Evolutionary conservation across 2,113 vertebrate species (phyloP), one percentile per base, ranked within the genome.

Genomic region (Cryptomyrus ogoouensis): DNA sequence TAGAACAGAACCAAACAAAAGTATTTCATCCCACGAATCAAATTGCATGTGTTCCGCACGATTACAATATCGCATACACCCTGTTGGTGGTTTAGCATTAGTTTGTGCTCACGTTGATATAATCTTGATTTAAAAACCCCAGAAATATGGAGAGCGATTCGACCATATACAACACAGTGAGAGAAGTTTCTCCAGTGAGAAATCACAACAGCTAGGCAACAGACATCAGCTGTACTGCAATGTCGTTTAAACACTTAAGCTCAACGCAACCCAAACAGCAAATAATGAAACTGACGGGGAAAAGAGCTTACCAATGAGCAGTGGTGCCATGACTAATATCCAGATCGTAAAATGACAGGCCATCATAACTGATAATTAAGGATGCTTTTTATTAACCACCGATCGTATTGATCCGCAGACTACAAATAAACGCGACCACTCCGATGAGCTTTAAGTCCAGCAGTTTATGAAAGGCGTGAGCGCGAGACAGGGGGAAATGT

Each of bases 301-400:
- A 56, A 62, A 62, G 15, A 56, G 93, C 93, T 92, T 24, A 95
- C 95, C 94, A 91, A 77, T 70, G 9, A 89, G 83, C 31, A 88
- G 35, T 4, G 58, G 91, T 4, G 89, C 53, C 84, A 92, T 5
- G 13, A 93, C n/a, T 42, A 89, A 21, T 24, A 77, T 50, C 42
- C 44, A 35, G 46, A 50, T 24, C 0, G 24, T 10, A 77, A 80
- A 89, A 52, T 24, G 12, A 88, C 27, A 5, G 12, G 31, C 5
- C 27, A 31, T 56, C 15, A 13, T 35, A 19, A 87, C 50, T 39
- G 24, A 27, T 84, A 39, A 17, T 13, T 42, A 35, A 24, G 19
- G 83, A 50, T 86, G 83, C 46, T 86, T 50, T 27, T 86, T 50
- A 86, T 5, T 49, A 13, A 47, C 8, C 44, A 24, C 47, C 83